Evolutionary conservation across 1,140 invertebrate species (phyloP).

Genomic region (Brachionus rubens): DNA sequence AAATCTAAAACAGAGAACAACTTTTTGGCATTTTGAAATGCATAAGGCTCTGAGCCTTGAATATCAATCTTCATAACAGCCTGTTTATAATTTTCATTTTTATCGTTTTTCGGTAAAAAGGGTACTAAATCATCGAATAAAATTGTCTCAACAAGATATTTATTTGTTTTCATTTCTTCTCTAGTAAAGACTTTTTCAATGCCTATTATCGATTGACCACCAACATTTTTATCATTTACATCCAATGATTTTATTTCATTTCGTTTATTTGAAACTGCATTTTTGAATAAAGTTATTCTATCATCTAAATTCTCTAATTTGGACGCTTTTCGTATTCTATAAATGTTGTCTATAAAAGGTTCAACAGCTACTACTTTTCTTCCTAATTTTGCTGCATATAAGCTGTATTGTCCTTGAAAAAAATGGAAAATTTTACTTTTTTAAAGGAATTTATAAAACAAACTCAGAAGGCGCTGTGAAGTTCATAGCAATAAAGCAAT

Average conservation of each 20-base stretch:
- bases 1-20: not conserved
- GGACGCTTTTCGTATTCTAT: not conserved
- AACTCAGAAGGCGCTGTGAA: too few species aligned
- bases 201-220: not conserved
- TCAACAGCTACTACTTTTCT: not conserved
- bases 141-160: not conserved
- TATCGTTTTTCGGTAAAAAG: not conserved
- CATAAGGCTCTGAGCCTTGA: not conserved
- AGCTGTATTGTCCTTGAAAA: not conserved
- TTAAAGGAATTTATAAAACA: too few species aligned
- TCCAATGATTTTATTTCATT: not conserved
- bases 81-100: not conserved
- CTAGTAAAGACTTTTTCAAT: not conserved
- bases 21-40: not conserved
- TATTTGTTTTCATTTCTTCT: not conserved
- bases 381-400: not conserved
- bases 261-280: not conserved
- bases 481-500: too few species aligned
- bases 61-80: not conserved
- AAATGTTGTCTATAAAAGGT: not conserved
- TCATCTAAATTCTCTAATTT: not conserved
- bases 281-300: not conserved
- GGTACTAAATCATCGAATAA: conserved; percentile 1
- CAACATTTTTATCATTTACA: not conserved
- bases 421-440: too few species aligned